Evolutionary conservation across 2,797 vertebrate species (phyloP).

Genomic region (Darevskia mixta): DNA sequence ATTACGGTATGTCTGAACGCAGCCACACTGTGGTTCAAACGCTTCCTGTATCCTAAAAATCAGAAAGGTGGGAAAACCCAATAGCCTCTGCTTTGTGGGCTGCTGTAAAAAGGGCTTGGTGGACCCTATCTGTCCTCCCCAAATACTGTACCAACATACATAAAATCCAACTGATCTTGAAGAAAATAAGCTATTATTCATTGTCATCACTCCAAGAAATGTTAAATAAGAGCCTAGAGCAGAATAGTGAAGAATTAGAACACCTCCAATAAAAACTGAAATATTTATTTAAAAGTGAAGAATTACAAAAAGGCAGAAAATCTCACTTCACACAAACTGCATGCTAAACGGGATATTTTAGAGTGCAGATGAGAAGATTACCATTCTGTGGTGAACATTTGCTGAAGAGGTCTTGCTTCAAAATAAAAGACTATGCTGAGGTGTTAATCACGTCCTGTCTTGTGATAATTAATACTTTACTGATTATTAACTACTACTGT

Average conservation of each 20-base stretch:
- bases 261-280: neutral
- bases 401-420: constrained; percentile 62
- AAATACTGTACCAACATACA: neutral
- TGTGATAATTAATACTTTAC: constrained; percentile 63
- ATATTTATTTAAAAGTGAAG: constrained; percentile 34
- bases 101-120: neutral
- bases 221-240: constrained; percentile 34
- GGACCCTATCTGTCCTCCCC: neutral
- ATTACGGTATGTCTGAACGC: neutral
- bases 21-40: neutral
- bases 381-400: constrained; percentile 59
- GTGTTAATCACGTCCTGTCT: constrained; percentile 67
- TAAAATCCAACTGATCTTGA: neutral
- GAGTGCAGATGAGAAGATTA: constrained; percentile 62
- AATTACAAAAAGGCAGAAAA: constrained; percentile 42
- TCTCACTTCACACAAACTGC: constrained; percentile 31
- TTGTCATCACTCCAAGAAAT: neutral
- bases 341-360: constrained; percentile 60
- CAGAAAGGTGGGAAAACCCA: neutral
- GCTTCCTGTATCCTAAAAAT: neutral
- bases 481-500: constrained; percentile 52
- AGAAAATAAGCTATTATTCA: neutral
- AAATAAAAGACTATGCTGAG: constrained; percentile 55
- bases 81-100: neutral
- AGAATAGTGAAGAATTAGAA: constrained; percentile 3